Base-by-base conservation (phyloP, 2,888 invertebrate species). In the Cheilosia urbana region DNA sequence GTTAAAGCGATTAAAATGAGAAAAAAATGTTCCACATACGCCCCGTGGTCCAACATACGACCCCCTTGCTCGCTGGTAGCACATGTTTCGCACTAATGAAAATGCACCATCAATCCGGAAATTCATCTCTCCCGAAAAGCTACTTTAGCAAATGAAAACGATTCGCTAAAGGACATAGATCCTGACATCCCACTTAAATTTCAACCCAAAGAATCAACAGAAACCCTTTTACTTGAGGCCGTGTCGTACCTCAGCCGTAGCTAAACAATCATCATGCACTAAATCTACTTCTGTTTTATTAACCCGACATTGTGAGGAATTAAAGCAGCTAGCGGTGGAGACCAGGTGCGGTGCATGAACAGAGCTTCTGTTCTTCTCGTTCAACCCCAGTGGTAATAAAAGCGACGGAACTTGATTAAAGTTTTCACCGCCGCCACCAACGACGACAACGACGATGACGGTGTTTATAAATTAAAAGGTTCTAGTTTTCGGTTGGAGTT, bases 391-490 rank as follows among this genome's bases (percentile, higher is more conserved):
- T 69, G 71, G 84, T 66, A 80, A 85, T 85, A 80, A 85, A 85
- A 76, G 27, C 84, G 75, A 75, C 66, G 71, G 80, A 72, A 85
- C 75, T 85, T 85, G 80, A 85, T 85, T 85, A 85, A 85, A 85
- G 80, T 85, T 85, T 85, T 85, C 76, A 66, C 66, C 63, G 34
- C 24, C 65, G 17, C 19, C 60, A 37, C 17, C 69, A 27, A 40
- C 73, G 49, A 68, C 68, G 40, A 19, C 60, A 30, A 47, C 34
- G 13, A 68, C 55, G 58, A 57, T 62, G 79, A 58, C 21, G 69
- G 80, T 85, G 80, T 85, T 85, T 85, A 80, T 85, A 85, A 80
- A 85, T 85, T 85, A 85, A 85, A 85, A 80, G 71, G 75, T 80
- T 76, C 69, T 53, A 85, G 65, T 49, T 85, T 71, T 75, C 27